Base-by-base conservation (phyloP, 2,797 vertebrate species). In the Alcedo quadribrachys region DNA sequence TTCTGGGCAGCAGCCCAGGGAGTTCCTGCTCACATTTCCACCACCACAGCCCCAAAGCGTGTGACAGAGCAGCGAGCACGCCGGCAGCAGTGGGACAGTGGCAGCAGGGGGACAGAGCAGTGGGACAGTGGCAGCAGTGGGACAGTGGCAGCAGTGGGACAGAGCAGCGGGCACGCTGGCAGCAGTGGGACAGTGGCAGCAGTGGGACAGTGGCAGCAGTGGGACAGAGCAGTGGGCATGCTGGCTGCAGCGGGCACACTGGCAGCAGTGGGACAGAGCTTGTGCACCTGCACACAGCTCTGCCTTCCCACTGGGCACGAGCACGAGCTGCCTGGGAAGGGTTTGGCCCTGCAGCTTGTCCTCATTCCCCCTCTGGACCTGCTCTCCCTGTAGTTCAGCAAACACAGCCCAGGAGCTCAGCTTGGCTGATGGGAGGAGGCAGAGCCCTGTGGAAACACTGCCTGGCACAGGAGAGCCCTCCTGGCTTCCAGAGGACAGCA, bases 371-470 rank as follows among this genome's bases (percentile, higher is more conserved):
- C 93, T 94, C 73, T 57, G 55, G 68, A 76, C 0, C 1, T 85
- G 79, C 46, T 90, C 69, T 95, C 81, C 89, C 94, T 89, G 79
- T 84, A 81, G 95, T 94, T 95, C 93, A 82, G 87, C 48, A 90
- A 80, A 66, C 66, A 35, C 89, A 91, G 76, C 40, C 91, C 92
- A 85, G 95, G 87, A 93, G 92, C 94, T 78, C 68, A 89, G 76
- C 90, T 96, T 95, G 95, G 92, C 94, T 83, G 90, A 69, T 85
- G 93, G 93, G 81, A 93, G 78, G 92, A 94, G 33, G 46, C 93
- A 62, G 88, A 94, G 90, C 79, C 90, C 93, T 94, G 87, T 95
- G 94, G 94, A 96, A 96, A 95, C 81, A 93, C 91, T 89, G 91
- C 91, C 92, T 96, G 96, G 95, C 96, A 93, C 16, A 0, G 79